phyloP scores from a whole-genome alignment of 2,113 vertebrate species.

The Otus sunia region DNA sequence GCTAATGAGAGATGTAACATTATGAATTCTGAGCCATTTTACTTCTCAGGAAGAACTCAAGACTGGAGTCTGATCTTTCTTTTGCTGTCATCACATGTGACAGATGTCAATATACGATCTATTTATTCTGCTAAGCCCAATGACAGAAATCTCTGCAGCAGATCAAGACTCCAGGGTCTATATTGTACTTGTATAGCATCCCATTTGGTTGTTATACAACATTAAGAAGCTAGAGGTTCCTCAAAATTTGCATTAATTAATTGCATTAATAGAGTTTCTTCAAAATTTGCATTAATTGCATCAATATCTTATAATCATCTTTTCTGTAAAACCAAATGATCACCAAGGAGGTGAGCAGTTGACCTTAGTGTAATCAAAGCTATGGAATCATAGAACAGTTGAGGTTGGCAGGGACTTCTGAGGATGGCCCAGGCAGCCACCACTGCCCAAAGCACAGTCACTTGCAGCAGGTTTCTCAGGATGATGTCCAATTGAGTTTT shows the following conservation, averaged over 20 bases:
- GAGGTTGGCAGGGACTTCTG: neutral
- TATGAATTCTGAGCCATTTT: neutral
- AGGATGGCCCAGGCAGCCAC: neutral
- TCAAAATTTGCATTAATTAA: neutral
- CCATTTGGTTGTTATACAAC: neutral
- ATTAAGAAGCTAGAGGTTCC: neutral
- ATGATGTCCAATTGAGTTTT: neutral
- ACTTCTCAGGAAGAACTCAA: neutral
- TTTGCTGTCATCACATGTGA: neutral
- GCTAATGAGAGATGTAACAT: neutral
- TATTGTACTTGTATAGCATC: neutral
- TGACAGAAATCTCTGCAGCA: neutral
- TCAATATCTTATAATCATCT: neutral
- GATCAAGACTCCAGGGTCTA: neutral
- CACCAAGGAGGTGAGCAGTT: neutral
- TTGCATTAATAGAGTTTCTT: neutral
- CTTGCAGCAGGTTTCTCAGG: neutral
- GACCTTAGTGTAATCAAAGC: neutral
- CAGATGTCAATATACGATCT: neutral
- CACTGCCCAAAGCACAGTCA: neutral
- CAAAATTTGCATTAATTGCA: neutral
- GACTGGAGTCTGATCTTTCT: neutral
- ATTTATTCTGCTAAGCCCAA: neutral
- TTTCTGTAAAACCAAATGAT: neutral
- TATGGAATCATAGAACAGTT: neutral